Conservation (phyloP, 2,113 vertebrate genomes). For the Salvelinus alpinus region DNA sequence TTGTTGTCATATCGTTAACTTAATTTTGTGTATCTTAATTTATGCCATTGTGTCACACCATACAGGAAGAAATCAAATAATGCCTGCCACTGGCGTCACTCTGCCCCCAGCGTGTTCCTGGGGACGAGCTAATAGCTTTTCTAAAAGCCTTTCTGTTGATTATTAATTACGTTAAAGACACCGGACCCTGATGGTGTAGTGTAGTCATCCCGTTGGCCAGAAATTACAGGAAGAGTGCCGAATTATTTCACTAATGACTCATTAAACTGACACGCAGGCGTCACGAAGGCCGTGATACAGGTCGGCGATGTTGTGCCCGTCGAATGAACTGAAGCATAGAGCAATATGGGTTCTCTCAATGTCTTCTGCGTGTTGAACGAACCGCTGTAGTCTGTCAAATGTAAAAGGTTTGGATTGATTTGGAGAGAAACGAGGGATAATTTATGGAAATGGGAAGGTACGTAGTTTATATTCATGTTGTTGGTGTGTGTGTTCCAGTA, state of each 20-base stretch:
- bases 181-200: constrained; percentile 23
- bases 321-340: constrained; percentile 19
- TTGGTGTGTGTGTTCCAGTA: neutral
- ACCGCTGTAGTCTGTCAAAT: neutral
- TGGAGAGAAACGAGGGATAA: neutral
- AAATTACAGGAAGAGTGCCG: constrained; percentile 60
- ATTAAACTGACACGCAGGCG: constrained; percentile 54
- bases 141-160: constrained; percentile 47
- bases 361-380: constrained; percentile 13
- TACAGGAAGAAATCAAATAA: constrained; percentile 36
- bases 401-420: neutral
- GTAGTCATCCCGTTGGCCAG: constrained; percentile 37
- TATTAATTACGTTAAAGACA: constrained; percentile 52
- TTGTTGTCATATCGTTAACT: neutral
- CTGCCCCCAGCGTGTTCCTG: neutral
- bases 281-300: constrained; percentile 12
- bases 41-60: constrained; percentile 9
- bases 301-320: constrained; percentile 22
- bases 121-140: constrained; percentile 30
- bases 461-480: neutral
- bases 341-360: neutral
- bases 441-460: neutral
- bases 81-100: constrained; percentile 21
- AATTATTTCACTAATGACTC: constrained; percentile 66
- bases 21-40: neutral